Conservation (phyloP, 2,888 invertebrate genomes). For the Plebejus melissa region DNA sequence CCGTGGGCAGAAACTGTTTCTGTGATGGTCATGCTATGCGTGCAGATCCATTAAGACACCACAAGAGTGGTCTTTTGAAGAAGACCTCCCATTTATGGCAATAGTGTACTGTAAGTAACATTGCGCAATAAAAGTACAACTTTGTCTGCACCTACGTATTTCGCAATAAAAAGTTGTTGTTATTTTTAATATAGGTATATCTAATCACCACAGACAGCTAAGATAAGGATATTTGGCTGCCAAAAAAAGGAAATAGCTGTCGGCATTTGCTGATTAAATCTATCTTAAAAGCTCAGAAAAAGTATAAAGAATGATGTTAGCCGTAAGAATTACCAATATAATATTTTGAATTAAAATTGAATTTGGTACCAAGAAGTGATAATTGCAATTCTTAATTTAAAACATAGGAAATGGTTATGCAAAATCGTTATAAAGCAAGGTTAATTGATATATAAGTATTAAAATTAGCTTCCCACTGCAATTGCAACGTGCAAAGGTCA, state of each 20-base stretch:
- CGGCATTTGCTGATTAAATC: neutral
- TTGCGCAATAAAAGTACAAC: neutral
- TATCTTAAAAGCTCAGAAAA: neutral
- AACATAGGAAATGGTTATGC: conserved; percentile 4
- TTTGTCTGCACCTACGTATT: neutral
- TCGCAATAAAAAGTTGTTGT: neutral
- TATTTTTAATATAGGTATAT: neutral
- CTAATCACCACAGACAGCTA: neutral
- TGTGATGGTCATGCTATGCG: neutral
- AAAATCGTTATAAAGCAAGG: conserved; percentile 23
- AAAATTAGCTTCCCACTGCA: conserved; percentile 14
- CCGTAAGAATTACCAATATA: neutral
- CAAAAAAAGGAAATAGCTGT: neutral
- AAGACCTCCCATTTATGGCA: neutral
- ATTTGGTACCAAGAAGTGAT: neutral
- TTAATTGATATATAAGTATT: conserved; percentile 21
- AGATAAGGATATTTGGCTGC: neutral
- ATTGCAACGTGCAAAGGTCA: conserved; percentile 21
- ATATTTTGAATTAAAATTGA: neutral
- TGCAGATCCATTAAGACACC: too few species aligned
- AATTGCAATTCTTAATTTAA: neutral
- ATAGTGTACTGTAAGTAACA: neutral
- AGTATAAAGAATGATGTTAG: neutral
- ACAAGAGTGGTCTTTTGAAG: too few species aligned
- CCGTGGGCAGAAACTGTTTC: too few species aligned